phyloP scores from a whole-genome alignment of 1,140 invertebrate species.

The Aphelinus atriplicis region DNA sequence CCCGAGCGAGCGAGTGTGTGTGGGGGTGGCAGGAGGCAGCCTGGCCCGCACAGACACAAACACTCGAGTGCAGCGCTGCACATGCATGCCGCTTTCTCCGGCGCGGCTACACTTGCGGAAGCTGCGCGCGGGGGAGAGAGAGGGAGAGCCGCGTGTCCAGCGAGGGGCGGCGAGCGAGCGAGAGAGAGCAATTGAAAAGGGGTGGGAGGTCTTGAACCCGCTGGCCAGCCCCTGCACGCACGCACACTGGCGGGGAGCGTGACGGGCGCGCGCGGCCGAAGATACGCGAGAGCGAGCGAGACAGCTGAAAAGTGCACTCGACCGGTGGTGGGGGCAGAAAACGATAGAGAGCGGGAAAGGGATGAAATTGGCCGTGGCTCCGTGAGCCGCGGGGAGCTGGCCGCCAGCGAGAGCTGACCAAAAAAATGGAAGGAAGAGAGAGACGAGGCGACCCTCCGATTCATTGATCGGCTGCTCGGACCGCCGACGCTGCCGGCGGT shows the following conservation, averaged over 20 bases:
- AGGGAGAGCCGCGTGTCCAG: conserved; percentile 52
- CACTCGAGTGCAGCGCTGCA: conserved; percentile 34
- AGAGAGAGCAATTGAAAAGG: conserved; percentile 39
- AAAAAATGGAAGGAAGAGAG: conserved; percentile 54
- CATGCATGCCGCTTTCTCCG: conserved; percentile 30
- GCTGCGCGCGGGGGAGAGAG: conserved; percentile 3
- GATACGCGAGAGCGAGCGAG: conserved; percentile 43
- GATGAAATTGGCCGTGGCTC: conserved; percentile 52
- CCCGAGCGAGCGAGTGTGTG: conserved; percentile 41
- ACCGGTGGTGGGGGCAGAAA: conserved; percentile 34
- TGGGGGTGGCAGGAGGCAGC: conserved; percentile 10
- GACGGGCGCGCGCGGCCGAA: conserved; percentile 42
- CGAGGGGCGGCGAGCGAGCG: conserved; percentile 39
- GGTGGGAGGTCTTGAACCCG: conserved; percentile 47
- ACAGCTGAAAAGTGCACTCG: conserved; percentile 41
- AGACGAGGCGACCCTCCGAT: conserved; percentile 65
- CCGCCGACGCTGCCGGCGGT: conserved; percentile 37
- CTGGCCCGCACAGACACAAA: conserved; percentile 7
- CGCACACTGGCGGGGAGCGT: conserved; percentile 29
- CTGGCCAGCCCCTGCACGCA: conserved; percentile 41
- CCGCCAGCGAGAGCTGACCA: conserved; percentile 47
- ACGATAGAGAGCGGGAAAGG: conserved; percentile 46
- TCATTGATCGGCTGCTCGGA: conserved; percentile 62
- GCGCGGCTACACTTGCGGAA: conserved; percentile 22
- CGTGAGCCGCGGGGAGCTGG: conserved; percentile 51